Percentiles rank a stretch among this genome's conserved stretches.
These are phyloP conservation scores for Lutjanus erythropterus DNA, from an alignment of 2,113 vertebrate species.

Conservation along the genomic window DNA sequence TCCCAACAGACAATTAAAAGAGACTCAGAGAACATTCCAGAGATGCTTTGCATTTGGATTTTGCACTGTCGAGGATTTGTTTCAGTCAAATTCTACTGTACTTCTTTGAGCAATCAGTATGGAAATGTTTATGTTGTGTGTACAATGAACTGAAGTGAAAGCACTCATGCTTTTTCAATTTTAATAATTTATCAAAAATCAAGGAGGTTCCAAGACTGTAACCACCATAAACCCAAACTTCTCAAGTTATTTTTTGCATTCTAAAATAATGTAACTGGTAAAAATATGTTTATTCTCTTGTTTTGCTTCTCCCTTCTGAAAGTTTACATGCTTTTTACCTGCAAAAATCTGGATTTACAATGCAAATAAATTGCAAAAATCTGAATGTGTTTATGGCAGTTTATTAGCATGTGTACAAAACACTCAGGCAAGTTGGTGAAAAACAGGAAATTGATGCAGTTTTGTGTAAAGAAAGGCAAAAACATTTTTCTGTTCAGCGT, in stretches of 20 bases:
- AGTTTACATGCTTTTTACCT: conserved; percentile 37
- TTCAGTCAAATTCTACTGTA: conserved; percentile 67
- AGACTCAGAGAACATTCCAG: conserved; percentile 90
- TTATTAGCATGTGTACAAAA: background rate
- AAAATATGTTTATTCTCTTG: background rate
- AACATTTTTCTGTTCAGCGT: no score
- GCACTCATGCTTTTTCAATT: conserved; percentile 7
- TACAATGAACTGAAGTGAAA: conserved; percentile 5
- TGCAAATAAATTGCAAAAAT: conserved; percentile 36
- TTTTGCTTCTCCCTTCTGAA: conserved; percentile 17
- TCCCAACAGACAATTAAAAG: conserved; percentile 69
- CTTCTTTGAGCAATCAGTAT: conserved; percentile 45
- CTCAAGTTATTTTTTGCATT: background rate
- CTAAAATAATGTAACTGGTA: conserved; percentile 13
- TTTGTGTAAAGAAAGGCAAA: no score
- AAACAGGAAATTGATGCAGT: no score
- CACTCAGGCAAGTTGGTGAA: background rate
- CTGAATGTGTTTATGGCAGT: background rate
- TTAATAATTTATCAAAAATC: conserved; percentile 29
- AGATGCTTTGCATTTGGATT: conserved; percentile 80
- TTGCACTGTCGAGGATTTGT: conserved; percentile 86
- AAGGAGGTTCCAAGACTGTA: background rate
- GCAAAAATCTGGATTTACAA: background rate
- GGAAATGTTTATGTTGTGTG: conserved; percentile 24
- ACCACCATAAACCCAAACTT: conserved; percentile 4